Percentiles rank a stretch among this genome's conserved stretches.
Conservation (phyloP, 1,140 invertebrate genomes). For the Atopsyche davidsoni region DNA sequence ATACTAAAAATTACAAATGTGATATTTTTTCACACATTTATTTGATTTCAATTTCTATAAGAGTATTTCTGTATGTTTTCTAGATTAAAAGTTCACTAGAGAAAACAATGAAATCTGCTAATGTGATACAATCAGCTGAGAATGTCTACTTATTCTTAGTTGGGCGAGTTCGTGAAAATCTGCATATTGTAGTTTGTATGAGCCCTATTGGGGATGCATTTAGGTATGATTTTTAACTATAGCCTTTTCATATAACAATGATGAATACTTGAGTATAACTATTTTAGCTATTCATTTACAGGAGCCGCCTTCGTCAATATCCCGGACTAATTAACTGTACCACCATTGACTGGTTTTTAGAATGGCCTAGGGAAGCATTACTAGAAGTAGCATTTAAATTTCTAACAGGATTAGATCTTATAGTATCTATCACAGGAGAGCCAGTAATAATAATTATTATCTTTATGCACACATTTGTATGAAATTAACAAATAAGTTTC, state of each 20-base stretch:
- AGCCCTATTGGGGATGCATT: constrained; percentile 76
- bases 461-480: not conserved
- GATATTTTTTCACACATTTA: too few species aligned
- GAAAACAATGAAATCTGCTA: constrained; percentile 58
- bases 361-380: constrained; percentile 81
- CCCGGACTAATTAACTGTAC: constrained; percentile 79
- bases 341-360: constrained; percentile 83
- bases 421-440: constrained; percentile 57
- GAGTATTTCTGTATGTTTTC: constrained; percentile 22
- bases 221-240: constrained; percentile 33
- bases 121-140: constrained; percentile 59
- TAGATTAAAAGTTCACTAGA: constrained; percentile 65
- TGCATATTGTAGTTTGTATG: constrained; percentile 80
- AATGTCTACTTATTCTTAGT: constrained; percentile 69
- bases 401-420: constrained; percentile 59
- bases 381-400: constrained; percentile 74
- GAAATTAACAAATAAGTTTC: too few species aligned
- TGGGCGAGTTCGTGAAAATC: constrained; percentile 65
- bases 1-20: too few species aligned
- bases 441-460: constrained; percentile 34
- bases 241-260: not conserved
- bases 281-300: constrained; percentile 29
- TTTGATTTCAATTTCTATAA: not conserved
- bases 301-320: constrained; percentile 76
- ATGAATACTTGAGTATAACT: not conserved